A percentile compares a stretch with the other conserved stretches of the same genome.
These are phyloP conservation scores for Drosophila eohydei DNA, from an alignment of 2,888 invertebrate species.

Conservation along the genomic window DNA sequence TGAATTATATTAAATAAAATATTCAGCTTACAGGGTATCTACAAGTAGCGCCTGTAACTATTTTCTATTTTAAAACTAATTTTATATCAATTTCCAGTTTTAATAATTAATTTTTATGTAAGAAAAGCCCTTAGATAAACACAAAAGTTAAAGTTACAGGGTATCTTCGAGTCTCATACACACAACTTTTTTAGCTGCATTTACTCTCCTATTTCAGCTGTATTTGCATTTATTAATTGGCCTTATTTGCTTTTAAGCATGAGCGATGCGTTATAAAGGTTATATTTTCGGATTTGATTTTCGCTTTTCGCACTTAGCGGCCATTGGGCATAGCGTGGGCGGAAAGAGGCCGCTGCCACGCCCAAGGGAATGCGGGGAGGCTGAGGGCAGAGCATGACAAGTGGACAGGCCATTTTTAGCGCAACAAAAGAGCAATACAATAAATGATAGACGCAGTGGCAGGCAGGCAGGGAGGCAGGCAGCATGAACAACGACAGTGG, in stretches of 20 bases:
- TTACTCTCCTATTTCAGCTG: constrained; percentile 18
- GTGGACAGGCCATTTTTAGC: constrained; percentile 54
- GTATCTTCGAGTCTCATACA: background rate
- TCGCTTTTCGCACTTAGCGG: constrained; percentile 40
- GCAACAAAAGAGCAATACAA: constrained; percentile 66
- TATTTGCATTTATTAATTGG: constrained; percentile 70
- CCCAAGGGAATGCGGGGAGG: background rate
- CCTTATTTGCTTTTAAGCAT: constrained; percentile 71
- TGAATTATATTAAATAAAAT: no score
- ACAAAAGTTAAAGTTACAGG: background rate
- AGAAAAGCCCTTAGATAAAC: no score
- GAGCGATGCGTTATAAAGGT: constrained; percentile 51
- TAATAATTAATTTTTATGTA: background rate
- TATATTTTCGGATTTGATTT: constrained; percentile 57
- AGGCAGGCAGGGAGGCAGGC: background rate
- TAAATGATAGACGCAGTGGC: constrained; percentile 55
- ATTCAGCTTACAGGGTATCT: background rate
- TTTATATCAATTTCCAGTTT: background rate
- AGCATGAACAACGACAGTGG: constrained; percentile 22
- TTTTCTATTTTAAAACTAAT: background rate
- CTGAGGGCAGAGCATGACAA: constrained; percentile 39
- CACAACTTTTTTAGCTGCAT: background rate
- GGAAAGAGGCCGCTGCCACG: background rate
- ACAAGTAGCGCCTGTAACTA: background rate
- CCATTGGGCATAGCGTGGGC: background rate